Base-by-base conservation (phyloP, 2,113 vertebrate species). In the Potamarius usumacintae region DNA sequence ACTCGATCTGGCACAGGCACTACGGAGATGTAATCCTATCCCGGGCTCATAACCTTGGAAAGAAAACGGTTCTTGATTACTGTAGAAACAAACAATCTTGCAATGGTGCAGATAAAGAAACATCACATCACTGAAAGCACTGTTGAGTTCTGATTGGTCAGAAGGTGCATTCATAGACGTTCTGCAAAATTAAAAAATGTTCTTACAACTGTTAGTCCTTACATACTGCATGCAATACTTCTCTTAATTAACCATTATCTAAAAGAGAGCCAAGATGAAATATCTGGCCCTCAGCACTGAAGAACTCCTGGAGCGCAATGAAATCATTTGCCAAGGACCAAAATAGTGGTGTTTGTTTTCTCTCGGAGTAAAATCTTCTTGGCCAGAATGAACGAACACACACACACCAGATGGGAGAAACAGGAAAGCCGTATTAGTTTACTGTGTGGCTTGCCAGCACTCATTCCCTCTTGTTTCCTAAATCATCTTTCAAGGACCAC, bases 371-470 rank as follows among this genome's bases (percentile, higher is more conserved):
- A 78, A 55, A 53, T 58, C 52, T 74, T 48, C 71, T 52, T 85
- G 62, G 86, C 72, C 63, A 57, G 62, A 60, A 78, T 5, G 55
- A 1, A n/a, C 76, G n/a, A 22, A 30, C 25, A 8, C 6, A 27
- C 76, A 17, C 69, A 55, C 74, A 90, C 76, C 83, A 88, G 83
- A 88, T 57, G 89, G 63, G 48, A 52, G 22, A 74, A 57, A 82
- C 15, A 76, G 53, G 57, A 91, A 86, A 86, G 62, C 12, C 42
- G 30, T 34, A 77, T 82, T 83, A 85, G 82, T 82, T 86, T 82
- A 48, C 80, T 9, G 20, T 22, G 48, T 74, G 34, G 34, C 48
- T 69, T 90, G 86, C 85, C 58, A 90, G 65, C n/a, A 30, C 81
- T 88, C 87, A 77, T 55, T 72, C 72, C 34, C 11, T 42, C 53